Evolutionary conservation across 2,888 invertebrate species (phyloP).

Genomic region (Diplolepis rosae): DNA sequence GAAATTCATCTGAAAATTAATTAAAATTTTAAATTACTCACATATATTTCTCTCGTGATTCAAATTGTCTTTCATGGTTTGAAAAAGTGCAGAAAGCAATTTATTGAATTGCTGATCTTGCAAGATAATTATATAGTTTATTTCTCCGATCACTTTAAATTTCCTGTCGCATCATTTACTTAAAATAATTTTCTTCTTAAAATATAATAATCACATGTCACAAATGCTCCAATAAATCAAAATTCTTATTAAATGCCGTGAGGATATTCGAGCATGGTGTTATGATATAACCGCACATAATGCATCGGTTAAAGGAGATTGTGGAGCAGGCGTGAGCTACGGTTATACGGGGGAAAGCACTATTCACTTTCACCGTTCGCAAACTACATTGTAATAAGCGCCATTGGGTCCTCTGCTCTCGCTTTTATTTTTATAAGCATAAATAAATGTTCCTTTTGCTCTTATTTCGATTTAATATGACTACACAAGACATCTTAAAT

Average conservation of each 20-base stretch:
- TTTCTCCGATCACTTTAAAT: too few species aligned
- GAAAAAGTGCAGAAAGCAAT: too few species aligned
- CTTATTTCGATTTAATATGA: background rate
- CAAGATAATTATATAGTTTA: too few species aligned
- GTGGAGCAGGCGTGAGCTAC: slow-evolving; percentile 58
- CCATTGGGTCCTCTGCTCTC: slow-evolving; percentile 42
- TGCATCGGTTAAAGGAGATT: slow-evolving; percentile 67
- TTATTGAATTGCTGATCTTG: too few species aligned
- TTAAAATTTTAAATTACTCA: too few species aligned
- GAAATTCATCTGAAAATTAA: too few species aligned
- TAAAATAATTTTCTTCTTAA: too few species aligned
- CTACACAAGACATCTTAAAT: background rate
- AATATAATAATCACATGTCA: background rate
- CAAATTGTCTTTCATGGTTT: too few species aligned
- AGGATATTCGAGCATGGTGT: slow-evolving; percentile 35
- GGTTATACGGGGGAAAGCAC: slow-evolving; percentile 67
- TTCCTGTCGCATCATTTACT: too few species aligned
- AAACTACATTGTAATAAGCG: slow-evolving; percentile 54
- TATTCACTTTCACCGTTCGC: slow-evolving; percentile 66
- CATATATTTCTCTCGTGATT: too few species aligned
- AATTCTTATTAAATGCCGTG: background rate
- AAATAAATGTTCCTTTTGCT: background rate
- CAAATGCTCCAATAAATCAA: background rate
- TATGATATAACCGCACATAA: slow-evolving; percentile 66
- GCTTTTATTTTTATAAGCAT: slow-evolving; percentile 30